Evolutionary conservation across 2,113 vertebrate genomes (phyloP).

Genomic region (Sigmodon hispidus): DNA sequence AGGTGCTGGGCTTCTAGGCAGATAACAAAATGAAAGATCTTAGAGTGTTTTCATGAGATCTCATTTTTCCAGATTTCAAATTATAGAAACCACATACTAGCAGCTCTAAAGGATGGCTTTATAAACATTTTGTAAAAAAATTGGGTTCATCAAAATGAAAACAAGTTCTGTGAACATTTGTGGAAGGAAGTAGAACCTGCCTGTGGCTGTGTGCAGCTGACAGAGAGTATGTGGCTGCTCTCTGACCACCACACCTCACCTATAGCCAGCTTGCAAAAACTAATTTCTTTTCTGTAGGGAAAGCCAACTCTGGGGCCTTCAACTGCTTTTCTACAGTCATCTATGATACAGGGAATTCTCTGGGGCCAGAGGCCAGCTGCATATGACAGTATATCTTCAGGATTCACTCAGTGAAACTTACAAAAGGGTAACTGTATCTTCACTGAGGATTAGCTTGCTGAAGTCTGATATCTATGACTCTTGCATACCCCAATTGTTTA

Average conservation of each 20-base stretch:
- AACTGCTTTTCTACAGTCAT: not conserved
- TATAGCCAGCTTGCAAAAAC: not conserved
- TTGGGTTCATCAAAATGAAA: not conserved
- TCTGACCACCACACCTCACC: not conserved
- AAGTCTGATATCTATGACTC: not conserved
- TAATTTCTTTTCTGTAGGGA: not conserved
- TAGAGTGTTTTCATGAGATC: not conserved
- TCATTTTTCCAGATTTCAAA: slow-evolving; percentile 12
- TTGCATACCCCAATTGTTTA: not conserved
- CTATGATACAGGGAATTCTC: not conserved
- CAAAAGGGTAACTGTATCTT: not conserved
- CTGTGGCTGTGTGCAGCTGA: not conserved
- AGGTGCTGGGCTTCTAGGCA: not conserved
- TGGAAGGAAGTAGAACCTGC: not conserved
- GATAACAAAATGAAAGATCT: not conserved
- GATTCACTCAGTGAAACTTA: not conserved
- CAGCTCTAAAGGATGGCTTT: not conserved
- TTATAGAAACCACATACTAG: not conserved
- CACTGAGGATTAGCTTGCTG: not conserved
- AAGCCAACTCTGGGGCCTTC: not conserved
- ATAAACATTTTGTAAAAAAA: not conserved
- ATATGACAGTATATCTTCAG: not conserved
- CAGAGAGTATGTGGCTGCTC: not conserved
- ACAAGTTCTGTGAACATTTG: not conserved
- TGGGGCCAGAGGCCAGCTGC: not conserved